Conservation (phyloP, 2,113 vertebrate genomes). For the Terrapene triunguis region DNA sequence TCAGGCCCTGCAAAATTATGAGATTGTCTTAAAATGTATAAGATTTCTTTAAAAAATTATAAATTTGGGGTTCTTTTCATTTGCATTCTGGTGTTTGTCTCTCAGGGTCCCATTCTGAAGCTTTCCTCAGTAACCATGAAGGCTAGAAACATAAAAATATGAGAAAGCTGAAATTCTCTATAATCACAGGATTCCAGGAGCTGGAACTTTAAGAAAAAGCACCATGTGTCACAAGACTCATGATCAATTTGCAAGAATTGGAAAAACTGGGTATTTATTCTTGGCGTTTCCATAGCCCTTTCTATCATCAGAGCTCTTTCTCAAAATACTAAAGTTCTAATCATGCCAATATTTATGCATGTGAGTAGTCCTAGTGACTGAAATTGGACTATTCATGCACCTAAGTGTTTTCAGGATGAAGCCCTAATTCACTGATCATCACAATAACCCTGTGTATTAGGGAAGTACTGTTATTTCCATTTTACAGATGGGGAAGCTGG, state of each 20-base stretch:
- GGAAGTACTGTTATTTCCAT: neutral
- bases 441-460: neutral
- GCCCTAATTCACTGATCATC: neutral
- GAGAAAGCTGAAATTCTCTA: neutral
- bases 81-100: neutral
- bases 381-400: neutral
- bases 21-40: neutral
- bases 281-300: neutral
- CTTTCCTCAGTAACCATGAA: rapidly evolving
- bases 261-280: neutral
- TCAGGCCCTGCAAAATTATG: neutral
- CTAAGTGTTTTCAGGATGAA: neutral
- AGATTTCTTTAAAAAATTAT: neutral
- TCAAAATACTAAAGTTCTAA: neutral
- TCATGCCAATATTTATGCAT: rapidly evolving
- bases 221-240: neutral
- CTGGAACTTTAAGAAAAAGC: neutral
- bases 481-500: neutral
- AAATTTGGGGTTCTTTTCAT: neutral
- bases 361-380: neutral
- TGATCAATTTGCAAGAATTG: neutral
- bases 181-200: neutral
- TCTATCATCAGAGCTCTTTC: rapidly evolving
- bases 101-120: neutral
- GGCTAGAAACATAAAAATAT: neutral